Percentiles rank a stretch among this genome's conserved stretches.
Evolutionary conservation across 2,888 invertebrate genomes (phyloP).

Genomic region (Trissoscelio sp.): DNA sequence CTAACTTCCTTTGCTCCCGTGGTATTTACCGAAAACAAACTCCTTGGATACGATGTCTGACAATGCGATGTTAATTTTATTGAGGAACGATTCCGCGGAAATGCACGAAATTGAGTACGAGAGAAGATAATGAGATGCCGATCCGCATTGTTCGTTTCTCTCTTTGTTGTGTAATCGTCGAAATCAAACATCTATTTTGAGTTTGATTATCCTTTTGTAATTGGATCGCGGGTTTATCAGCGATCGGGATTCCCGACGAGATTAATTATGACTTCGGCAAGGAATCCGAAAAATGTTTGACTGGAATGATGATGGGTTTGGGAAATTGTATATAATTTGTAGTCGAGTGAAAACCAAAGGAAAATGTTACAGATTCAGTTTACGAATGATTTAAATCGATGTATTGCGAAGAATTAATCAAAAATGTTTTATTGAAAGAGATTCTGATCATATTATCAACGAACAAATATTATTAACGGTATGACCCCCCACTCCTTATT

Average conservation of each 20-base stretch:
- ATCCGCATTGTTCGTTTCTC: constrained; percentile 54
- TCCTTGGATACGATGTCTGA: constrained; percentile 16
- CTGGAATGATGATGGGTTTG: background rate
- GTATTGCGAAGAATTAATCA: no score
- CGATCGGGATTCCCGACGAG: background rate
- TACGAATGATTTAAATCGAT: no score
- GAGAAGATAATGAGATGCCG: constrained; percentile 51
- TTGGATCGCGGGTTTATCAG: constrained; percentile 26
- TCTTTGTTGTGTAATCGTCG: constrained; percentile 51
- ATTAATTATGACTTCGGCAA: constrained; percentile 23
- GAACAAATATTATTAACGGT: background rate
- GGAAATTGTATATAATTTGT: background rate
- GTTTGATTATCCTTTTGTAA: constrained; percentile 40
- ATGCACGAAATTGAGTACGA: constrained; percentile 48
- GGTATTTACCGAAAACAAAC: constrained; percentile 67
- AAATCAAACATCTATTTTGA: constrained; percentile 55
- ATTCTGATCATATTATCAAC: background rate
- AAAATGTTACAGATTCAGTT: no score
- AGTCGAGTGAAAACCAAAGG: no score
- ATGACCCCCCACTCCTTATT: background rate
- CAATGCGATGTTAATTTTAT: constrained; percentile 61
- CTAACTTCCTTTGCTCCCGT: no score
- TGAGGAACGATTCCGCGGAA: constrained; percentile 49
- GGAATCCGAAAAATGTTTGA: constrained; percentile 24
- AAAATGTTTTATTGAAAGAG: background rate